Evolutionary conservation across 1,140 invertebrate species (phyloP), one percentile per base, ranked within the genome.

Genomic region (Pentalonia nigronervosa): DNA sequence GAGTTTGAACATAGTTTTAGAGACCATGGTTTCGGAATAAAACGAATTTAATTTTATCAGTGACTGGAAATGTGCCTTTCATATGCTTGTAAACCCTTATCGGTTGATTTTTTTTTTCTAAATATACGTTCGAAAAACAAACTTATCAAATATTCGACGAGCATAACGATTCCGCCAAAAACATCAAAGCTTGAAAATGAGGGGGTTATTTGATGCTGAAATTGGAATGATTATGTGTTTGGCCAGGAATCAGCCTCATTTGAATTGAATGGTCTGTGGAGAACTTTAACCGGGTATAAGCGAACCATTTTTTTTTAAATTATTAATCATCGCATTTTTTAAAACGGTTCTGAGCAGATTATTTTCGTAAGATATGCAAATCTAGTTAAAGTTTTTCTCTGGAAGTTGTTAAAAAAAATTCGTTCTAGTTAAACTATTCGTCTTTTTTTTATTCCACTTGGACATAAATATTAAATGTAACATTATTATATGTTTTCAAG

Each of bases 401-500:
- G 14, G n/a, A 76, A 76, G 60, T 17, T 17, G n/a, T 76, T 76
- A 76, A 76, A 67, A 76, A 67, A 76, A 67, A n/a, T 17, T n/a
- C 14, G n/a, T 76, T 76, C 60, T n/a, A 76, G 60, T 76, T 76
- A 76, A 76, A 76, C 60, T 76, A 76, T 76, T 76, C 60, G 14
- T 76, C 60, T 76, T 76, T 67, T 76, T 60, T 60, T 60, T 60
- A 67, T 67, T 76, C 30, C 14, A 76, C 60, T 76, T 20, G 60
- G 14, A n/a, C 60, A 76, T 76, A 76, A 76, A 76, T 76, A 76
- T 76, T 76, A 76, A 76, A 76, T 76, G n/a, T 76, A 76, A 76
- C 60, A 76, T 76, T n/a, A 76, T 76, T 76, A n/a, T 76, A 76
- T n/a, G n/a, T 76, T 76, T 76, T 76, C 17, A 17, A 76, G 60